phyloP scores from a whole-genome alignment of 2,888 invertebrate genomes.

The Amiota mariae region DNA sequence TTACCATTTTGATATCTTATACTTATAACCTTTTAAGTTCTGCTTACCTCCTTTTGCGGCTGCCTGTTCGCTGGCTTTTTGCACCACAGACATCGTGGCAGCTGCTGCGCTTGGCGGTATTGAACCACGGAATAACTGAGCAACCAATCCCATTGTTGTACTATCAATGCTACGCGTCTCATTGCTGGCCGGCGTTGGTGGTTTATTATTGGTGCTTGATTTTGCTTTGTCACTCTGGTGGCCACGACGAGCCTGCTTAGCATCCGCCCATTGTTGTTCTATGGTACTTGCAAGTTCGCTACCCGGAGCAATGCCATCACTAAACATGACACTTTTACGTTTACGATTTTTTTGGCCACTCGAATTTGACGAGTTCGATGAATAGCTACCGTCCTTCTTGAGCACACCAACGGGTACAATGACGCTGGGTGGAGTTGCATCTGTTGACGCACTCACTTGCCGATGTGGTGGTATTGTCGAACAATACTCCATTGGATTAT shows the following conservation, averaged over 20 bases:
- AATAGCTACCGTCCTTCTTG: slow-evolving; percentile 75
- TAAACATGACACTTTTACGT: slow-evolving; percentile 88
- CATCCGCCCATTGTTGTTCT: slow-evolving; percentile 78
- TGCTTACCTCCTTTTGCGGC: neutral
- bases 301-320: slow-evolving; percentile 89
- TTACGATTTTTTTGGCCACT: slow-evolving; percentile 74
- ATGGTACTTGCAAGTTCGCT: slow-evolving; percentile 86
- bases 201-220: slow-evolving; percentile 44
- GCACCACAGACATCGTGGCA: slow-evolving; percentile 55
- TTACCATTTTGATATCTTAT: neutral
- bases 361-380: slow-evolving; percentile 65
- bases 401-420: slow-evolving; percentile 90
- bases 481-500: slow-evolving; percentile 91
- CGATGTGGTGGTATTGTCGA: slow-evolving; percentile 86
- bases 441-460: slow-evolving; percentile 76
- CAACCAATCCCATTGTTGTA: slow-evolving; percentile 64
- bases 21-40: neutral
- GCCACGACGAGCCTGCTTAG: slow-evolving; percentile 71
- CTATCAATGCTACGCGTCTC: slow-evolving; percentile 55
- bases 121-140: slow-evolving; percentile 68
- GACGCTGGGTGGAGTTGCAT: slow-evolving; percentile 80
- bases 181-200: slow-evolving; percentile 56
- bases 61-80: slow-evolving; percentile 35
- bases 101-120: slow-evolving; percentile 68
- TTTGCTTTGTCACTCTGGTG: slow-evolving; percentile 53